phyloP scores from a whole-genome alignment of 2,888 invertebrate species.

The Oscheius sp. region DNA sequence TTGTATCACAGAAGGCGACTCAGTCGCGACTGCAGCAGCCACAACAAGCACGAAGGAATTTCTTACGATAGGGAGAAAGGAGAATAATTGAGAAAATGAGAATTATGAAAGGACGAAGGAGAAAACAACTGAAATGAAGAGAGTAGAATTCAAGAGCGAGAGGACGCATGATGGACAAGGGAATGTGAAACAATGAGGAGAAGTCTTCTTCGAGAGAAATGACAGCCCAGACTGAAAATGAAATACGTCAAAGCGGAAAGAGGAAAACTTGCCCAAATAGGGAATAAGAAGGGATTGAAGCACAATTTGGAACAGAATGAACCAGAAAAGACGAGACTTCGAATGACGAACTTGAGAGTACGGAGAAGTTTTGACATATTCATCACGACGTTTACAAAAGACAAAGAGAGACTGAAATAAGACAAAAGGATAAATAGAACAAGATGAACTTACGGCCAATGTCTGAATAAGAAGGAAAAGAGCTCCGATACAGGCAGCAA shows the following conservation, averaged over 20 bases:
- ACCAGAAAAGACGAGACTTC: slow-evolving; percentile 34
- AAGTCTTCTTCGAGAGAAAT: slow-evolving; percentile 34
- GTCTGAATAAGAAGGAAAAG: slow-evolving; percentile 41
- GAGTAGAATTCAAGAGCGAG: slow-evolving; percentile 20
- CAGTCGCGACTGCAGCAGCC: slow-evolving; percentile 39
- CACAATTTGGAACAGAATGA: slow-evolving; percentile 32
- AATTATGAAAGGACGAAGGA: slow-evolving; percentile 29
- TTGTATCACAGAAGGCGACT: slow-evolving; percentile 4
- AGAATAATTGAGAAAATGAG: slow-evolving; percentile 25
- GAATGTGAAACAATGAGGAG: slow-evolving; percentile 17
- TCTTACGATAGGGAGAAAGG: slow-evolving; percentile 35
- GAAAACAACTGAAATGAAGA: slow-evolving; percentile 31
- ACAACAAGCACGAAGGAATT: slow-evolving; percentile 31
- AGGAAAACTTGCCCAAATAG: slow-evolving; percentile 36
- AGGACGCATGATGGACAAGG: background rate
- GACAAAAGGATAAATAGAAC: background rate
- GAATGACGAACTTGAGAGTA: slow-evolving; percentile 33
- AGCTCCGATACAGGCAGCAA: slow-evolving; percentile 39
- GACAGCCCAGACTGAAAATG: slow-evolving; percentile 32
- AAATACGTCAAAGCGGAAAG: background rate
- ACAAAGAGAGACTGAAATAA: slow-evolving; percentile 29
- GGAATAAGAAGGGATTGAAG: slow-evolving; percentile 24
- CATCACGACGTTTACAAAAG: slow-evolving; percentile 29
- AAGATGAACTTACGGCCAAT: slow-evolving; percentile 38
- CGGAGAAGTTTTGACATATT: slow-evolving; percentile 32